Conservation (phyloP, 1,140 invertebrate genomes). For the Drosophila novamexicana region DNA sequence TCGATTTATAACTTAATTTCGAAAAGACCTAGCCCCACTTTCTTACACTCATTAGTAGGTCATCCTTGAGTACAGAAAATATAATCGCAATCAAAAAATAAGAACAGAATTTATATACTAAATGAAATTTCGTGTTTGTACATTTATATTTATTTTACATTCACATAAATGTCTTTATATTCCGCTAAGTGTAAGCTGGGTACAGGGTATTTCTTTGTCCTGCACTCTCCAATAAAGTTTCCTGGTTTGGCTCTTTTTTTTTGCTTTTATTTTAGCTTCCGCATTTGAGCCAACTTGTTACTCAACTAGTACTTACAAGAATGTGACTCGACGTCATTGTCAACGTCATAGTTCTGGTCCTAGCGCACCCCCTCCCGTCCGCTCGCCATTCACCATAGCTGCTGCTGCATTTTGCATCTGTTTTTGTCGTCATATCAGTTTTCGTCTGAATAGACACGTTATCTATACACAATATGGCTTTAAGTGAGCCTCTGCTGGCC, state of each 20-base stretch:
- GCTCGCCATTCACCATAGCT: background rate
- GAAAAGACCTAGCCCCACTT: no score
- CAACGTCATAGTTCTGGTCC: conserved; percentile 4
- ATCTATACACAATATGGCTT: conserved; percentile 78
- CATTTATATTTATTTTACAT: no score
- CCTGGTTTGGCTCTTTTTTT: background rate
- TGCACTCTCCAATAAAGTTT: no score
- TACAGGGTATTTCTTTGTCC: background rate
- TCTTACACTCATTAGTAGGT: no score
- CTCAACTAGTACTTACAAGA: conserved; percentile 49
- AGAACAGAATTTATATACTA: no score
- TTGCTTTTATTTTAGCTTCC: conserved; percentile 53
- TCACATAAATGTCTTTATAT: no score
- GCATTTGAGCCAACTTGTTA: conserved; percentile 72
- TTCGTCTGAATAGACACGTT: conserved; percentile 79
- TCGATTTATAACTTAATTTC: no score
- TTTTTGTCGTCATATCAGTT: conserved; percentile 72
- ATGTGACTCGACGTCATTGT: conserved; percentile 37
- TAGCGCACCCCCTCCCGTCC: background rate
- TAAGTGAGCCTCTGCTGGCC: conserved; percentile 54
- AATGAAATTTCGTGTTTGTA: no score
- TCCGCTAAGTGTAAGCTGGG: no score
- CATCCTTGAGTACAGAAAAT: no score
- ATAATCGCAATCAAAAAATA: no score
- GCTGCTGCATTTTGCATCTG: conserved; percentile 43